Evolutionary conservation across 2,797 vertebrate genomes (phyloP).

Genomic region (Falco novaeseelandiae): DNA sequence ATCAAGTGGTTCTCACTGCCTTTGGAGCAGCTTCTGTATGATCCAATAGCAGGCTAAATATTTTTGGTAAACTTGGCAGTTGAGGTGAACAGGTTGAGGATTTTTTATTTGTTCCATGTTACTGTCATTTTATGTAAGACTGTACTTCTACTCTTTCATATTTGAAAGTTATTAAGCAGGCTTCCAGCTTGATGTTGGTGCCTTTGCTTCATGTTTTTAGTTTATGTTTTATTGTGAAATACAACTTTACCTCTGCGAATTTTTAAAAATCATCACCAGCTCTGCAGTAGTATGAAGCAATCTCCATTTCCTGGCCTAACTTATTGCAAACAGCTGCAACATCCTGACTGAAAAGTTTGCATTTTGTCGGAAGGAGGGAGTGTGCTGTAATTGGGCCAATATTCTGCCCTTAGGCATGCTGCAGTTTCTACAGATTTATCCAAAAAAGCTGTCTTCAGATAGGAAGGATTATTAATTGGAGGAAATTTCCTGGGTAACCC

Average conservation of each 20-base stretch:
- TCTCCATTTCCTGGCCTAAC: neutral
- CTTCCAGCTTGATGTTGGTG: neutral
- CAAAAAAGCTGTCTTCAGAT: neutral
- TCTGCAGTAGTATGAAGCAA: slow-evolving; percentile 4
- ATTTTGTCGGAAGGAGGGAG: neutral
- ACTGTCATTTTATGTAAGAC: neutral
- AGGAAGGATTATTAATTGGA: neutral
- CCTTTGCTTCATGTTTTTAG: neutral
- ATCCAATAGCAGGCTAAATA: neutral
- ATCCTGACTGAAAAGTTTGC: slow-evolving; percentile 5
- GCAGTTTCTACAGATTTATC: neutral
- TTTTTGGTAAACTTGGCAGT: neutral
- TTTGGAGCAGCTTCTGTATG: neutral
- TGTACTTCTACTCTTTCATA: neutral
- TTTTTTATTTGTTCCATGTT: neutral
- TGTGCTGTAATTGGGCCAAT: neutral
- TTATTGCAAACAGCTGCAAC: slow-evolving; percentile 52
- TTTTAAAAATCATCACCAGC: neutral
- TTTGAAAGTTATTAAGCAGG: neutral
- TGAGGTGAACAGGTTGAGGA: neutral
- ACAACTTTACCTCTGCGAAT: neutral
- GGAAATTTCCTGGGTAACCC: neutral
- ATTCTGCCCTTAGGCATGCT: neutral
- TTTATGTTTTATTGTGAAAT: neutral
- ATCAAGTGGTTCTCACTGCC: neutral